Conservation (phyloP, 2,888 invertebrate genomes). For the Gymnocheta viridis region DNA sequence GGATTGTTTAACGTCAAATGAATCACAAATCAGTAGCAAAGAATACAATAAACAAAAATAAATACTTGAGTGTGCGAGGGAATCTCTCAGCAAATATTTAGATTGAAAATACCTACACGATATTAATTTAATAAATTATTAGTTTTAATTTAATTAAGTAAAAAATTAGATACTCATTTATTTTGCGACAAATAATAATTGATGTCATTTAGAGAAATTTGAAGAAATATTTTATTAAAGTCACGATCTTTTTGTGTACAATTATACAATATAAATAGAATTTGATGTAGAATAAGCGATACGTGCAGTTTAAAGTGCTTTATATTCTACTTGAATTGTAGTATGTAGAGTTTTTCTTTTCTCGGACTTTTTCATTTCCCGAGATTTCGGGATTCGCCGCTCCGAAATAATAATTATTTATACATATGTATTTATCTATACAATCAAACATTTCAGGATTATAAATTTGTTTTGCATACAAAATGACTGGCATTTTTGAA, state of each 20-base stretch:
- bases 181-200: slow-evolving; percentile 55
- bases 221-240: slow-evolving; percentile 35
- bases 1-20: slow-evolving; percentile 21
- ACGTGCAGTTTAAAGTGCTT: neutral
- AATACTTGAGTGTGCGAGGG: neutral
- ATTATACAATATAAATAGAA: neutral
- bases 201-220: slow-evolving; percentile 47
- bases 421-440: no score
- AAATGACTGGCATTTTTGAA: no score
- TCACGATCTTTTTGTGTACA: slow-evolving; percentile 49
- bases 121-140: neutral
- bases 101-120: neutral
- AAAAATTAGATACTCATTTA: slow-evolving; percentile 19
- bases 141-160: slow-evolving; percentile 2
- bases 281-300: neutral
- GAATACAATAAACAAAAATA: neutral
- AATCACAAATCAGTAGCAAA: slow-evolving; percentile 27
- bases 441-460: no score
- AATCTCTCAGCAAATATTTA: slow-evolving; percentile 25
- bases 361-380: neutral
- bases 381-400: no score
- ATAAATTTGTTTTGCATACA: no score
- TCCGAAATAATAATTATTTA: no score
- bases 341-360: neutral
- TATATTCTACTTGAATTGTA: slow-evolving; percentile 25